Percentiles rank a stretch among this genome's conserved stretches.
phyloP scores from a whole-genome alignment of 2,888 invertebrate species.

The Argyresthia albistria region DNA sequence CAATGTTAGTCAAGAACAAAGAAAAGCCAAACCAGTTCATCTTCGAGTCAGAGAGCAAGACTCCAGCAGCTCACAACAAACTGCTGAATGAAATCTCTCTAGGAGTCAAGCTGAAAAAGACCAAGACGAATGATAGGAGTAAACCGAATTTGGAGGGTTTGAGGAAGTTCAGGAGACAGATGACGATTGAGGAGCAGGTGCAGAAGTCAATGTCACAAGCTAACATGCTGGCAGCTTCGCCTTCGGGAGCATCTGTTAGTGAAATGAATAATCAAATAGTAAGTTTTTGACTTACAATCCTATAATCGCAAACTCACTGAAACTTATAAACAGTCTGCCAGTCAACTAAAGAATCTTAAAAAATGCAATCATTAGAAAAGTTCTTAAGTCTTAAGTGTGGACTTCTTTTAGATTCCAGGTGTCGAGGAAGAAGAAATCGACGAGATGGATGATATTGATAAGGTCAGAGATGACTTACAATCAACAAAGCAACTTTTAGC shows the following conservation, averaged over 20 bases:
- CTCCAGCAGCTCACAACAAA: constrained; percentile 81
- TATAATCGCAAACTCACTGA: too few species aligned
- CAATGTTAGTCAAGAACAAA: constrained; percentile 78
- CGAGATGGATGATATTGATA: constrained; percentile 93
- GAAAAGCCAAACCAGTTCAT: constrained; percentile 76
- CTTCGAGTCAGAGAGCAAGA: constrained; percentile 85
- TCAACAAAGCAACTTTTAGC: constrained; percentile 93
- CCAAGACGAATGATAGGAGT: constrained; percentile 88
- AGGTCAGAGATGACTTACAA: constrained; percentile 90
- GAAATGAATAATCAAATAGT: constrained; percentile 24
- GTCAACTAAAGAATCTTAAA: too few species aligned
- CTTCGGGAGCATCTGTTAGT: constrained; percentile 47
- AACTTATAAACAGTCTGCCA: too few species aligned
- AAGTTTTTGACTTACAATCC: too few species aligned
- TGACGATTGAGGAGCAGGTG: constrained; percentile 92
- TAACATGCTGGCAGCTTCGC: constrained; percentile 66
- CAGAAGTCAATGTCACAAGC: constrained; percentile 85
- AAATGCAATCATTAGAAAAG: too few species aligned
- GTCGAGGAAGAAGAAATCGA: constrained; percentile 81
- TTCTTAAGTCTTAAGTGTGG: too few species aligned
- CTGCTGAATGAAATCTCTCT: constrained; percentile 85
- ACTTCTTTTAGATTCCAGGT: constrained; percentile 17
- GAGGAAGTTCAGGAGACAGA: constrained; percentile 88
- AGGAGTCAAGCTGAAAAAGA: constrained; percentile 82
- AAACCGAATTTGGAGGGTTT: constrained; percentile 87